phyloP scores from a whole-genome alignment of 2,113 vertebrate genomes.

The Sceloporus undulatus region DNA sequence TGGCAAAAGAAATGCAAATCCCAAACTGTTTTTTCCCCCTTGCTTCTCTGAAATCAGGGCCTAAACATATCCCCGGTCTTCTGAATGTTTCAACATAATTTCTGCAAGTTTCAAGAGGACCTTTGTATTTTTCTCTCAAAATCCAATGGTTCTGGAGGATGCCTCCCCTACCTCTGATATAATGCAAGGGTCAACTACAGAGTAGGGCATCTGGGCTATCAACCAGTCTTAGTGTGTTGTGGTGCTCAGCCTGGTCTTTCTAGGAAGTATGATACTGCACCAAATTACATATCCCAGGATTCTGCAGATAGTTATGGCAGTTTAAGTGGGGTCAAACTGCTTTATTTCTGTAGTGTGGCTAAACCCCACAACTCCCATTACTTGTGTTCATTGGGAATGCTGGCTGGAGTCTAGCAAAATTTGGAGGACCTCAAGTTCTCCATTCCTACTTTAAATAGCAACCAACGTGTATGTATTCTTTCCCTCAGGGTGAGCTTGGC shows the following conservation, averaged over 20 bases:
- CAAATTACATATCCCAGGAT: too few species aligned
- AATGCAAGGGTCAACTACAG: neutral
- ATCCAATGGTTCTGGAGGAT: neutral
- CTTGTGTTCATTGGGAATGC: too few species aligned
- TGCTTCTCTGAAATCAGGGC: neutral
- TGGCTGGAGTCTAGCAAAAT: too few species aligned
- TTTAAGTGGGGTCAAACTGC: too few species aligned
- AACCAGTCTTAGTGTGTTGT: neutral
- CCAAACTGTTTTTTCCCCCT: neutral
- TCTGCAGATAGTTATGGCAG: too few species aligned
- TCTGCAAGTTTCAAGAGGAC: neutral
- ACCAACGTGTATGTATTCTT: too few species aligned
- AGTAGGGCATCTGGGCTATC: neutral
- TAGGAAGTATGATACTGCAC: too few species aligned
- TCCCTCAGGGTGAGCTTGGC: too few species aligned
- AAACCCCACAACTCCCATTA: too few species aligned
- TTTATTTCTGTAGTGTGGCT: too few species aligned
- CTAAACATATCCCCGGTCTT: neutral
- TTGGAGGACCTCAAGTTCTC: too few species aligned
- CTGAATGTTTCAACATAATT: neutral
- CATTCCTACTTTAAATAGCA: too few species aligned
- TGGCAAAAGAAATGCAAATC: neutral
- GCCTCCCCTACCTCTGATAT: neutral
- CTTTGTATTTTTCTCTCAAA: neutral
- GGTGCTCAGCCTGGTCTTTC: neutral